These are phyloP conservation scores for Tyto alba DNA, from an alignment of 2,113 vertebrate species.

Conservation along the genomic window DNA sequence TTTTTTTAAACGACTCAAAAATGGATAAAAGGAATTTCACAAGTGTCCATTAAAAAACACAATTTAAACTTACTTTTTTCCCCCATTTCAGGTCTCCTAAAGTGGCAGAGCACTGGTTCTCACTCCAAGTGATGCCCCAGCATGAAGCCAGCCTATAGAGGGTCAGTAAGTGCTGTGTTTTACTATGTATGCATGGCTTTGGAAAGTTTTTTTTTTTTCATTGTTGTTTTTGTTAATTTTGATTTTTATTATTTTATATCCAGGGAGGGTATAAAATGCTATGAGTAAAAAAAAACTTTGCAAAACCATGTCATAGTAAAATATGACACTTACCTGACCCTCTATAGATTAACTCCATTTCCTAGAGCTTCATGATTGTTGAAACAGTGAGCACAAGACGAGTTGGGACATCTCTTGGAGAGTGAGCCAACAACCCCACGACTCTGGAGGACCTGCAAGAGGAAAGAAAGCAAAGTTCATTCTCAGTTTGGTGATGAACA, in stretches of 20 bases:
- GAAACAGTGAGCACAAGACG: conserved; percentile 19
- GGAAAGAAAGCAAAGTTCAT: conserved; percentile 29
- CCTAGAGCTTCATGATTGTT: conserved; percentile 21
- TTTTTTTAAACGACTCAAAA: neutral
- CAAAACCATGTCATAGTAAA: conserved; percentile 71
- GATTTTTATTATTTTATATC: conserved; percentile 14
- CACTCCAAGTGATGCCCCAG: conserved; percentile 57
- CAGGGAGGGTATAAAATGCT: conserved; percentile 38
- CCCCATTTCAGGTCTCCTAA: conserved; percentile 40
- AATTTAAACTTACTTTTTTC: conserved; percentile 11
- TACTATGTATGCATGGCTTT: conserved; percentile 67
- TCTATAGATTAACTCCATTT: conserved; percentile 38
- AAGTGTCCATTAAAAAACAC: neutral
- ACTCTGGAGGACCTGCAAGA: conserved; percentile 50
- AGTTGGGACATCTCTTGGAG: conserved; percentile 43
- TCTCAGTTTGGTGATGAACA: neutral
- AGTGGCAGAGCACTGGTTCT: conserved; percentile 52
- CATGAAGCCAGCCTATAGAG: conserved; percentile 56
- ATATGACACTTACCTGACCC: conserved; percentile 56
- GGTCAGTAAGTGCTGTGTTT: conserved; percentile 45
- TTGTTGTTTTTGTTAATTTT: neutral
- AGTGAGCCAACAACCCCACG: conserved; percentile 15
- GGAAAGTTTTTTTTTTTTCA: conserved; percentile 59
- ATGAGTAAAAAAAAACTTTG: conserved; percentile 59
- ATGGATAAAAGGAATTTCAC: neutral